Evolutionary conservation across 2,797 vertebrate genomes (phyloP).

Genomic region (Notolepis coatsorum): DNA sequence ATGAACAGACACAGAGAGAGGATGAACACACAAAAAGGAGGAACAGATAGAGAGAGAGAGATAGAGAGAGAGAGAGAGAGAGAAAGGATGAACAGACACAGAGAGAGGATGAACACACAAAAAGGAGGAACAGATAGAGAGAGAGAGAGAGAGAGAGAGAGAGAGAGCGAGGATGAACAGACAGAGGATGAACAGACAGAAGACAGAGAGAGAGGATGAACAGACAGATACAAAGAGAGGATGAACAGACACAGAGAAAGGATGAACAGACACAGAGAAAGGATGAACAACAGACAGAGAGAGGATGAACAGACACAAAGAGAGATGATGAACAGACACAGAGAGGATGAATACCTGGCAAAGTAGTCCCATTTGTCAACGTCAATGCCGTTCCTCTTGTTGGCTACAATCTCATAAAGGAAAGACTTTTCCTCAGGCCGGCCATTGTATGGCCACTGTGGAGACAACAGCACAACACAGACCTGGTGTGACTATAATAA

Average conservation of each 20-base stretch:
- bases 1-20: too few species aligned
- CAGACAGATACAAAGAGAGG: too few species aligned
- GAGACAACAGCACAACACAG: slow-evolving; percentile 9
- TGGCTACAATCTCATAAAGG: slow-evolving; percentile 96
- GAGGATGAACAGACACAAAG: neutral
- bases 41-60: neutral
- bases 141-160: neutral
- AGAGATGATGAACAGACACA: neutral
- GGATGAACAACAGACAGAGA: too few species aligned
- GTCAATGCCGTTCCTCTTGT: slow-evolving; percentile 94
- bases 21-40: too few species aligned
- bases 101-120: neutral
- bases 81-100: neutral
- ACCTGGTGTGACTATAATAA: neutral
- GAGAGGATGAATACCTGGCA: slow-evolving; percentile 84
- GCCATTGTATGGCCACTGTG: slow-evolving; percentile 89
- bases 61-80: too few species aligned
- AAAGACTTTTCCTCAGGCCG: slow-evolving; percentile 89
- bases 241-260: neutral
- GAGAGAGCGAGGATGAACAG: slow-evolving; percentile 47
- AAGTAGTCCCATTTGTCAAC: slow-evolving; percentile 99
- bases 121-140: slow-evolving; percentile 38
- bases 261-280: neutral
- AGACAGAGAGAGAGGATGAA: neutral
- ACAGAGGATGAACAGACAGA: too few species aligned